Evolutionary conservation across 2,888 invertebrate genomes (phyloP).

Genomic region (Emmelina monodactyla): DNA sequence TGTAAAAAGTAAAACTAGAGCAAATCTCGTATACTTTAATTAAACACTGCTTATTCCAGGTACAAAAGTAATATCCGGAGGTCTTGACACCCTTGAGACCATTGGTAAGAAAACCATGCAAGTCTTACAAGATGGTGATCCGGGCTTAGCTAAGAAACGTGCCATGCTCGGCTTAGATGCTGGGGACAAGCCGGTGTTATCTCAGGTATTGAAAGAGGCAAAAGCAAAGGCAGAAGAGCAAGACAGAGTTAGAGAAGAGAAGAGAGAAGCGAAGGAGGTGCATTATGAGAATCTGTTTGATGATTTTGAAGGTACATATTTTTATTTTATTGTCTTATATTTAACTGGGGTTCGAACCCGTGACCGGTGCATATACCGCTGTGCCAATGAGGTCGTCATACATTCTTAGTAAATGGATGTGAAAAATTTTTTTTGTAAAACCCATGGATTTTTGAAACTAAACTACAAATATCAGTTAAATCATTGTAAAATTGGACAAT

Average conservation of each 20-base stretch:
- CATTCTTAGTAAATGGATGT: too few relatives aligned
- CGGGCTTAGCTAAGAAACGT: conserved; percentile 81
- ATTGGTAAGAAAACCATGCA: conserved; percentile 96
- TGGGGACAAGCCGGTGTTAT: conserved; percentile 70
- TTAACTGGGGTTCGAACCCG: too few relatives aligned
- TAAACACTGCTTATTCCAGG: conserved; percentile 36
- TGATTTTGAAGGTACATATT: conserved; percentile 84
- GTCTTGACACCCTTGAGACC: conserved; percentile 87
- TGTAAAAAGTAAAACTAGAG: neutral
- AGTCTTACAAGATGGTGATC: conserved; percentile 91
- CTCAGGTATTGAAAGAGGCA: conserved; percentile 72
- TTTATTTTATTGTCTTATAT: too few relatives aligned
- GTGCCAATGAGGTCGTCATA: too few relatives aligned
- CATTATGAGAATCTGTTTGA: conserved; percentile 86
- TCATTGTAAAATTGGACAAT: too few relatives aligned
- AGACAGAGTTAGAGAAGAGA: conserved; percentile 53
- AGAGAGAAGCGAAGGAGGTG: conserved; percentile 56
- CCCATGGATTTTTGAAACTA: too few relatives aligned
- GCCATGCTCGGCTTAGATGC: conserved; percentile 69
- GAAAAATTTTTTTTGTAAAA: too few relatives aligned
- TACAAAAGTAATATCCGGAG: conserved; percentile 78
- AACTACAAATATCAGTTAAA: too few relatives aligned
- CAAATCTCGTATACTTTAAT: neutral
- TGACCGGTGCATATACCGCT: too few relatives aligned
- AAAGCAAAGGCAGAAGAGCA: conserved; percentile 72